Percentiles rank a stretch among this genome's conserved stretches.
These are phyloP conservation scores for Brenthis ino DNA, from an alignment of 2,888 invertebrate species.

Conservation along the genomic window DNA sequence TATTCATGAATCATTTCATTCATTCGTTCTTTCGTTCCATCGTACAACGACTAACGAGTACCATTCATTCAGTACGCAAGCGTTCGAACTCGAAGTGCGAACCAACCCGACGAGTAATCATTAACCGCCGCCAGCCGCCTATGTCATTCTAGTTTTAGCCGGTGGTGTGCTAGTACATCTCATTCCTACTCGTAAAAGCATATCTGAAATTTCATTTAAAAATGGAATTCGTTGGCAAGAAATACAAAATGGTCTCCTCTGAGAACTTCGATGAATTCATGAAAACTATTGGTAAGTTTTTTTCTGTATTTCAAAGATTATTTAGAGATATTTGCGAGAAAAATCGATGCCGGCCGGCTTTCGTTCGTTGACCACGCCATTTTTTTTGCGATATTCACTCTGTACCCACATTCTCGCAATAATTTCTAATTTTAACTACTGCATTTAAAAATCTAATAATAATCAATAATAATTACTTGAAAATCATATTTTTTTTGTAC, in stretches of 20 bases:
- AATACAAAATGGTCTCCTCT: conserved; percentile 90
- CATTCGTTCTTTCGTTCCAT: conserved; percentile 28
- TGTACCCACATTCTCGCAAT: conserved; percentile 22
- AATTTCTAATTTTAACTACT: not conserved
- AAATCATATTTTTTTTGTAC: no score
- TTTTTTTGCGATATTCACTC: conserved; percentile 26
- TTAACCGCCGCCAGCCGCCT: conserved; percentile 26
- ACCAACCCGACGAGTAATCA: conserved; percentile 43
- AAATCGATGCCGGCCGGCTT: conserved; percentile 62
- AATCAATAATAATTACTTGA: not conserved
- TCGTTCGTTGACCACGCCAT: conserved; percentile 40
- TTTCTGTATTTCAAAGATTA: conserved; percentile 42
- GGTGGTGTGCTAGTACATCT: conserved; percentile 49
- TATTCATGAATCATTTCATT: conserved; percentile 29
- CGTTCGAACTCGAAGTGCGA: conserved; percentile 29
- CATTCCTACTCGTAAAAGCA: conserved; percentile 39
- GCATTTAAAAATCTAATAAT: not conserved
- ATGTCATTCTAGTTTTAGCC: conserved; percentile 65
- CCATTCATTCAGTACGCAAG: conserved; percentile 44
- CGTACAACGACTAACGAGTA: no score
- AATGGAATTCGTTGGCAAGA: conserved; percentile 85
- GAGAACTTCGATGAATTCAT: conserved; percentile 95
- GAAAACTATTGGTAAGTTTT: conserved; percentile 90
- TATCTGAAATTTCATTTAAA: conserved; percentile 48
- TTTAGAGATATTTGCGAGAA: conserved; percentile 44